Evolutionary conservation across 2,888 invertebrate species (phyloP), one percentile per base, ranked within the genome.

Genomic region (Laspeyria flexula): DNA sequence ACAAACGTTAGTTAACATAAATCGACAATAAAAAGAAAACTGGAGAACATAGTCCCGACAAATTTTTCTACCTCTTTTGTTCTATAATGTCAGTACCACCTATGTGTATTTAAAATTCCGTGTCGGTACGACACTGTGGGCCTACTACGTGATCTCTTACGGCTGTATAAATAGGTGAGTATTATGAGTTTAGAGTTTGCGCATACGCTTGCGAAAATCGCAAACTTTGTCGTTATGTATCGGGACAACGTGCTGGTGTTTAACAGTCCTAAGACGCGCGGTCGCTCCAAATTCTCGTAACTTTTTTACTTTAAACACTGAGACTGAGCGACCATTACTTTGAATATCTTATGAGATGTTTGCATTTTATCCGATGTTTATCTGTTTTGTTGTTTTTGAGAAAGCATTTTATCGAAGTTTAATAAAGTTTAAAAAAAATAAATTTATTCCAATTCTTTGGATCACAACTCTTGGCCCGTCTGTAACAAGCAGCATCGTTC

Each of bases 101-200:
- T 83, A 78, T 71, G 53, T 75, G 79, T 85, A 85, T 88, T 91
- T 91, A 89, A 91, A 85, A 92, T 92, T 92, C 91, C 59, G 67
- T 55, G 63, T 80, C 73, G 71, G 74, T 74, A 68, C 75, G 71
- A 60, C 70, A 73, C 69, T 62, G 75, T 77, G 77, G 71, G 85
- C 85, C 88, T 88, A 78, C 85, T 85, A 91, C 91, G 91, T 92
- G 91, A 79, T 87, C 85, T 88, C 90, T 90, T 91, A 90, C 74
- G 77, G 62, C 76, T 76, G 83, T 83, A 85, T 84, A 85, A 85
- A 87, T 85, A 86, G 81, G 75, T 72, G 75, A 75, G 74, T 73
- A 51, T 73, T 60, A 62, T 59, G 72, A 75, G 77, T 79, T 81
- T 67, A 71, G 77, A 79, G 75, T 77, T 75, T 75, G 80, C 75